Evolutionary conservation across 2,797 vertebrate species (phyloP).

Genomic region (Nasua narica): DNA sequence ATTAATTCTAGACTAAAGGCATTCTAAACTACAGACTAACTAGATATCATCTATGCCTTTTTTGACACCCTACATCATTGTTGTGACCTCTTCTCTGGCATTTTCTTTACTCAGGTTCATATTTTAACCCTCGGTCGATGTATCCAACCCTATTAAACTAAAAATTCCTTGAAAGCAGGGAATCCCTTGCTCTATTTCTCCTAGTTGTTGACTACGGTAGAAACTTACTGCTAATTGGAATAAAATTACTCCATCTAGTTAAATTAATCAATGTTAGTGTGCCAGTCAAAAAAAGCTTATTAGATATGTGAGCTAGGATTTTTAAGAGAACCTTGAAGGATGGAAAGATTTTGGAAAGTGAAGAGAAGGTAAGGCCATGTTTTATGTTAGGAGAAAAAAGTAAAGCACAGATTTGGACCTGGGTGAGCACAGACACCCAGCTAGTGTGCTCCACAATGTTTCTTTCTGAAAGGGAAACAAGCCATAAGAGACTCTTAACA

Average conservation of each 20-base stretch:
- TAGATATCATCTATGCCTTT: not conserved
- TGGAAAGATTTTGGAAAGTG: slow-evolving; percentile 3
- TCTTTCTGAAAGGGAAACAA: not conserved
- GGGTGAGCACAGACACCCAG: not conserved
- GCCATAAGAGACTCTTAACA: not conserved
- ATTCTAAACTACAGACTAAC: not conserved
- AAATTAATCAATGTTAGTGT: slow-evolving; percentile 27
- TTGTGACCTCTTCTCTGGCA: not conserved
- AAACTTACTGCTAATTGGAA: slow-evolving; percentile 17
- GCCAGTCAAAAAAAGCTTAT: not conserved
- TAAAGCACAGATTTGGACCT: not conserved
- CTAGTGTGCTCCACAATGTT: not conserved
- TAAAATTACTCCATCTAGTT: slow-evolving; percentile 20
- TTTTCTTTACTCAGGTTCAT: not conserved
- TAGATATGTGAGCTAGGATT: not conserved
- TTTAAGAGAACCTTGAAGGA: slow-evolving; percentile 10
- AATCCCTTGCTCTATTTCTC: slow-evolving; percentile 30
- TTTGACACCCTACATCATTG: not conserved
- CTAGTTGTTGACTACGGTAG: not conserved
- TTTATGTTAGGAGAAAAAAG: slow-evolving; percentile 18
- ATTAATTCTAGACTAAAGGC: not conserved
- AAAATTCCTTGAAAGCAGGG: not conserved
- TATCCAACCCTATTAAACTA: not conserved
- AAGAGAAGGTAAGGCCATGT: not conserved
- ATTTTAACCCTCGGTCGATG: slow-evolving; percentile 32